A percentile compares a stretch with the other conserved stretches of the same genome.
phyloP scores from a whole-genome alignment of 2,888 invertebrate species.

The Parelbella ahira region DNA sequence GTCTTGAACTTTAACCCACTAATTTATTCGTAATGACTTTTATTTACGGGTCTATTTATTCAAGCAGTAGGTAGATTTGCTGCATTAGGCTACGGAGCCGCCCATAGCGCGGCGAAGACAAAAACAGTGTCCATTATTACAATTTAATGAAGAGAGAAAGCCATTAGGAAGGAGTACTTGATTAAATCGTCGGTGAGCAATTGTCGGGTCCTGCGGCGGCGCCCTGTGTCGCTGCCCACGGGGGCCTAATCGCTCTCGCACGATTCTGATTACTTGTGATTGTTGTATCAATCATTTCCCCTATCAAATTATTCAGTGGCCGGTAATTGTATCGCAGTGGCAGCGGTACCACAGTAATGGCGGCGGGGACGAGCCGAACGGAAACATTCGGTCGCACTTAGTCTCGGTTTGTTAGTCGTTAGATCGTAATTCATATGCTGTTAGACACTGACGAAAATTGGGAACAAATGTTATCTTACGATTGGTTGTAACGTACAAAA shows the following conservation, averaged over 20 bases:
- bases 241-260: slow-evolving; percentile 70
- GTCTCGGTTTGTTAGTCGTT: slow-evolving; percentile 74
- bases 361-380: slow-evolving; percentile 47
- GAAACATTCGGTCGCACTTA: slow-evolving; percentile 73
- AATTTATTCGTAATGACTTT: slow-evolving; percentile 26
- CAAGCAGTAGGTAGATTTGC: slow-evolving; percentile 19
- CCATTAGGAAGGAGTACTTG: slow-evolving; percentile 66
- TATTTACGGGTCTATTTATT: slow-evolving; percentile 28
- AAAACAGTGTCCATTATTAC: slow-evolving; percentile 70
- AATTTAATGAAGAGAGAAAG: slow-evolving; percentile 74
- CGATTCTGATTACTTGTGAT: slow-evolving; percentile 77
- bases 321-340: no score
- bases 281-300: slow-evolving; percentile 79
- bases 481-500: no score
- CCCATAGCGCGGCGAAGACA: slow-evolving; percentile 52
- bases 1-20: slow-evolving; percentile 1
- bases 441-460: slow-evolving; percentile 46
- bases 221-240: slow-evolving; percentile 49
- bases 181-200: slow-evolving; percentile 72
- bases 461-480: no score
- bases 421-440: slow-evolving; percentile 71
- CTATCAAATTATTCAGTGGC: slow-evolving; percentile 59
- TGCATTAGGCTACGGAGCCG: slow-evolving; percentile 39
- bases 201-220: slow-evolving; percentile 54
- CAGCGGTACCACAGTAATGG: slow-evolving; percentile 55